A percentile compares a stretch with the other conserved stretches of the same genome.
phyloP scores from a whole-genome alignment of 1,140 invertebrate species.

The Hylaeus anthracinus region DNA sequence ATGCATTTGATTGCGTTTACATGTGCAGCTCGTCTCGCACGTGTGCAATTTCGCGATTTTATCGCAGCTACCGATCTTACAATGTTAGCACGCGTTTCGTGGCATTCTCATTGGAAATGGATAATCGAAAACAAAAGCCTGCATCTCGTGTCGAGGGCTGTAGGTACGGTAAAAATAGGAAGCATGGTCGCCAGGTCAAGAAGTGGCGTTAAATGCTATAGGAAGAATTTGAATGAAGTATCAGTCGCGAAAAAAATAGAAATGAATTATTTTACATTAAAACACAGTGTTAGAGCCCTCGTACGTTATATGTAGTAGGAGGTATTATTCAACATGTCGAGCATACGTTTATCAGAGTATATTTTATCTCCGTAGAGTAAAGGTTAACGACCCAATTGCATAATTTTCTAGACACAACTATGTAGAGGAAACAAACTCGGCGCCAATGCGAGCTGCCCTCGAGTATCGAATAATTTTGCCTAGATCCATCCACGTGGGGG shows the following conservation, averaged over 20 bases:
- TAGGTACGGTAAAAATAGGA: too few relatives aligned
- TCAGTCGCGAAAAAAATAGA: too few relatives aligned
- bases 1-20: slow-evolving; percentile 17
- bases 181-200: too few relatives aligned
- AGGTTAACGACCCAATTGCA: background rate
- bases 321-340: too few relatives aligned
- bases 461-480: slow-evolving; percentile 2
- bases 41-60: slow-evolving; percentile 44
- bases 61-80: slow-evolving; percentile 49
- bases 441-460: background rate
- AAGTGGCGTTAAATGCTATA: too few relatives aligned
- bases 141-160: background rate
- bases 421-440: background rate
- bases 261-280: too few relatives aligned
- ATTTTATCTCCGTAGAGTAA: background rate
- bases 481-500: background rate
- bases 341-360: too few relatives aligned
- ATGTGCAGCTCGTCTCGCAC: slow-evolving; percentile 24
- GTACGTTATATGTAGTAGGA: too few relatives aligned
- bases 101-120: slow-evolving; percentile 33
- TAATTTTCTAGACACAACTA: background rate
- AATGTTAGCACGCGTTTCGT: slow-evolving; percentile 53
- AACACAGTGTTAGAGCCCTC: too few relatives aligned
- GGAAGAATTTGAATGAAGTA: too few relatives aligned
- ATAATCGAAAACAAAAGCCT: slow-evolving; percentile 44